phyloP scores from a whole-genome alignment of 2,113 vertebrate species.

The Cyprinodon brontotheroides region DNA sequence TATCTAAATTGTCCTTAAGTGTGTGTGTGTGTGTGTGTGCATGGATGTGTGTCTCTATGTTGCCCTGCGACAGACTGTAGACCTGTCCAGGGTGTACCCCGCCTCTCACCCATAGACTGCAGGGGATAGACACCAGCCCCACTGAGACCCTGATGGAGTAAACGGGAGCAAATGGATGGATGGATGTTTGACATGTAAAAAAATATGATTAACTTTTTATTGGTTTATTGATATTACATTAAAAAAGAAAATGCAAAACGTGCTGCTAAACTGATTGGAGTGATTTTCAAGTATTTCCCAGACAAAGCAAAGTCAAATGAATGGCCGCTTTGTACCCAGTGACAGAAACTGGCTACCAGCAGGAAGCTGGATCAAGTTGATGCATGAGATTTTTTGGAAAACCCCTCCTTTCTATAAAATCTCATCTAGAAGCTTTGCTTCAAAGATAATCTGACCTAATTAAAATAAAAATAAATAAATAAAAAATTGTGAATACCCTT shows the following conservation, averaged over 20 bases:
- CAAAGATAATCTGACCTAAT: not conserved
- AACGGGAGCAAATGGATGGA: too few relatives aligned
- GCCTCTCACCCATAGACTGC: too few relatives aligned
- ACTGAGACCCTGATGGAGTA: too few relatives aligned
- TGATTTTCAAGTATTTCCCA: constrained; percentile 24
- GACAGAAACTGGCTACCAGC: constrained; percentile 12
- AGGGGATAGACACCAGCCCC: too few relatives aligned
- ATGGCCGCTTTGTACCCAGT: constrained; percentile 73
- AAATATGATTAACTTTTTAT: not conserved
- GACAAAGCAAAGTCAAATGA: constrained; percentile 62
- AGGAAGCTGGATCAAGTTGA: constrained; percentile 22
- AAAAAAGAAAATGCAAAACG: not conserved
- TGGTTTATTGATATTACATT: not conserved
- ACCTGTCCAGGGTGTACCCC: too few relatives aligned
- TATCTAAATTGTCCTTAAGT: too few relatives aligned
- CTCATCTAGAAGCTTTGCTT: not conserved
- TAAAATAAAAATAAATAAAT: not conserved
- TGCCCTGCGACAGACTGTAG: too few relatives aligned
- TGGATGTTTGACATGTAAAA: not conserved
- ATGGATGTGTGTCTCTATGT: too few relatives aligned
- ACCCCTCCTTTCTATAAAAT: not conserved
- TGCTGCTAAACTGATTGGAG: not conserved
- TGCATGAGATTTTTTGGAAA: not conserved
- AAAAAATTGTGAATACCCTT: too few relatives aligned
- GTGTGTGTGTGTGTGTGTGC: too few relatives aligned